phyloP scores from a whole-genome alignment of 2,888 invertebrate species.

The Caenorhabditis imperialis region DNA sequence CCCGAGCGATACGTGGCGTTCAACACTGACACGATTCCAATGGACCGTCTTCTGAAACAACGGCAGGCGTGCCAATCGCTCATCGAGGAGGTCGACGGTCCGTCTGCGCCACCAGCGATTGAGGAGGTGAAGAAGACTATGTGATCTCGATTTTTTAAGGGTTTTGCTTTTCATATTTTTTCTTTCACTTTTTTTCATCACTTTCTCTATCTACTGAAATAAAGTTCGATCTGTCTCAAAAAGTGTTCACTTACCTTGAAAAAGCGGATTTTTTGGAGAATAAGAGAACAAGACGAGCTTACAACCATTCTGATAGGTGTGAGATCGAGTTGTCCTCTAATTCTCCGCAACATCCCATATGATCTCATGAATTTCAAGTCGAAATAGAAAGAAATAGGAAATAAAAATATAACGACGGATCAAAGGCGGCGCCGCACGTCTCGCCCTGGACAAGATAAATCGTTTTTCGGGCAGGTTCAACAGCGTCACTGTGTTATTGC shows the following conservation, averaged over 20 bases:
- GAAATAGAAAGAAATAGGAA: neutral
- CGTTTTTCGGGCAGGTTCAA: slow-evolving; percentile 31
- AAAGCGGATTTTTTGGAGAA: neutral
- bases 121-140: slow-evolving; percentile 34
- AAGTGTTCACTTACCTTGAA: neutral
- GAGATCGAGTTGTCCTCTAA: slow-evolving; percentile 15
- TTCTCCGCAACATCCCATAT: neutral
- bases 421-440: neutral
- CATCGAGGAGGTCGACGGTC: slow-evolving; percentile 49
- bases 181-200: neutral
- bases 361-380: neutral
- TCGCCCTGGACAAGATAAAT: slow-evolving; percentile 42
- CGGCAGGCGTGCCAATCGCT: slow-evolving; percentile 21
- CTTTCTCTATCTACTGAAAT: no score
- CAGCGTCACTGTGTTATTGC: slow-evolving; percentile 22
- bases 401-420: slow-evolving; percentile 21
- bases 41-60: slow-evolving; percentile 26
- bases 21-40: slow-evolving; percentile 47
- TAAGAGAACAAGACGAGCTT: slow-evolving; percentile 36
- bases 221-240: neutral
- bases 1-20: slow-evolving; percentile 41
- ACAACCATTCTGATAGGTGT: slow-evolving; percentile 14
- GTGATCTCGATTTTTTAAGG: no score
- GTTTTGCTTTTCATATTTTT: neutral
- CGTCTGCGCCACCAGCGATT: slow-evolving; percentile 34